Base-by-base conservation (phyloP, 2,888 invertebrate genomes). In the Cheilosia vernalis region DNA sequence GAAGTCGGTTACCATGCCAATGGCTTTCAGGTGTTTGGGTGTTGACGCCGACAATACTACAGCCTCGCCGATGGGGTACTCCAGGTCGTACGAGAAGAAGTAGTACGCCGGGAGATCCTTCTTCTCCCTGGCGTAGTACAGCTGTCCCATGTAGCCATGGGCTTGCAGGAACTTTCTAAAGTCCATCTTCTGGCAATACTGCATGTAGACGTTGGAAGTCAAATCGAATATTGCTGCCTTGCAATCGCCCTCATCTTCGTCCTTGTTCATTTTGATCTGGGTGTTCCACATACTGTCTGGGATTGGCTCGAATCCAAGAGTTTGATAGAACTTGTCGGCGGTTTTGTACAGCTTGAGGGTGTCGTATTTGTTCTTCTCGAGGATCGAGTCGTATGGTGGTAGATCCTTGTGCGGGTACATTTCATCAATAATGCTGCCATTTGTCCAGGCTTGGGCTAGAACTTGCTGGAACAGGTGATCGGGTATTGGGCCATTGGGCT, bases 101-200 rank as follows among this genome's bases (percentile, higher is more conserved):
- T 89, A 90, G 40, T 90, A 90, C 0, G 91, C 88, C 7, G 91
- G 91, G 30, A 91, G 86, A 42, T 87, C 74, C 15, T 88, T 88
- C 76, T 90, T 90, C 72, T 90, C 89, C 17, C 88, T 83, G 10
- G 90, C 90, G 66, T 91, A 91, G 47, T 90, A 89, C 2, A 91
- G 86, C 1, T 88, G 87, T 0, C 89, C 89, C 87, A 91, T 88
- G 37, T 90, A 89, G 3, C 88, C 89, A 70, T 91, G 91, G 55
- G 89, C 89, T 72, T 91, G 91, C 88, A 91, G 89, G 17, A 91
- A 88, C 64, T 90, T 91, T 9, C 88, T 80, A 67, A 91, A 91
- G 49, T 89, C 90, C 2, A 90, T 89, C 76, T 91, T 90, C 6
- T 90, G 89, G 70, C 91, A 91, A 70, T 90, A 91, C 86, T 90